Conservation (phyloP, 2,888 invertebrate species). For the Augochlorella aurata region DNA sequence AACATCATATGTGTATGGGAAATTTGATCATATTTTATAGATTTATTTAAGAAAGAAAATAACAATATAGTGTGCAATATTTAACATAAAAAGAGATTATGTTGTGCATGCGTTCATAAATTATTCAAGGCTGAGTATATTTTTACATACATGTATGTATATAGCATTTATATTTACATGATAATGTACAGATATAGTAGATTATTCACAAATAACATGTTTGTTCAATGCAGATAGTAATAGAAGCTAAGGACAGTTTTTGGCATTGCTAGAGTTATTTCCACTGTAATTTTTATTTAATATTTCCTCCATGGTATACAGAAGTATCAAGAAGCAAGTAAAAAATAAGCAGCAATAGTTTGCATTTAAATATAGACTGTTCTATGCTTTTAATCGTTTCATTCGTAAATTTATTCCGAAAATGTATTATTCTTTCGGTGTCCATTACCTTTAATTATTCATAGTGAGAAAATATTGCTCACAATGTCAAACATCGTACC, state of each 20-base stretch:
- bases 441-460: conserved; percentile 47
- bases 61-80: not conserved
- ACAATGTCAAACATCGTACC: conserved; percentile 50
- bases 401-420: conserved; percentile 28
- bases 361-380: conserved; percentile 43
- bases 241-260: conserved; percentile 45
- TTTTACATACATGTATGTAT: conserved; percentile 50
- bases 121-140: conserved; percentile 28
- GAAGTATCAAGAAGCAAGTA: conserved; percentile 67
- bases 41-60: conserved; percentile 13
- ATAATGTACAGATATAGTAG: conserved; percentile 76
- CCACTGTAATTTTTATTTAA: conserved; percentile 69
- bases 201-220: conserved; percentile 64
- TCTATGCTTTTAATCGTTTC: conserved; percentile 18
- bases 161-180: conserved; percentile 77
- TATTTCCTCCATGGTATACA: conserved; percentile 66
- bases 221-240: conserved; percentile 35
- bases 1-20: not conserved
- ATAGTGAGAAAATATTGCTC: conserved; percentile 62
- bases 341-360: conserved; percentile 39
- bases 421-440: conserved; percentile 37
- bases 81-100: conserved; percentile 17
- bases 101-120: conserved; percentile 17
- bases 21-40: not conserved
- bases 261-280: conserved; percentile 47